A percentile compares a stretch with the other conserved stretches of the same genome.
Conservation (phyloP, 2,888 invertebrate genomes). For the Trileptium ribeirensis region DNA sequence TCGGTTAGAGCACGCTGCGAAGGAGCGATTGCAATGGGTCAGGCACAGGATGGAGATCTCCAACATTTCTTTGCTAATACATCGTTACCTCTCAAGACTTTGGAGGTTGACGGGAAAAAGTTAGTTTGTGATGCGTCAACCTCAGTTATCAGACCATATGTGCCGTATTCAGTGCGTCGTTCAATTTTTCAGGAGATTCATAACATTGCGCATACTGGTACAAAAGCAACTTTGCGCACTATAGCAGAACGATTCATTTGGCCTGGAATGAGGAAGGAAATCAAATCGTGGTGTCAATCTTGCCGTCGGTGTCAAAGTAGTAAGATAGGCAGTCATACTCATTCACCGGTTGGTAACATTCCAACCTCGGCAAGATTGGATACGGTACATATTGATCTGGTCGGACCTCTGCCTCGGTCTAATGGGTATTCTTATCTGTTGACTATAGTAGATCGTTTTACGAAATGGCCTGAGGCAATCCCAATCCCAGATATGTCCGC, state of each 20-base stretch:
- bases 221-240: too few relatives aligned
- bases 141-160: too few relatives aligned
- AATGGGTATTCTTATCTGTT: background rate
- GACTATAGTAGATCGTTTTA: background rate
- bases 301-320: background rate
- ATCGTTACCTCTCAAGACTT: background rate
- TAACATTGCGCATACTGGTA: too few relatives aligned
- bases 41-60: background rate
- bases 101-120: too few relatives aligned
- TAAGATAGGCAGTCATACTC: background rate
- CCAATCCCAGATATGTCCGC: too few relatives aligned
- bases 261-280: too few relatives aligned
- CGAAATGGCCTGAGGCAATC: too few relatives aligned
- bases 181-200: too few relatives aligned
- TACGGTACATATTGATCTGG: background rate
- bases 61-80: background rate
- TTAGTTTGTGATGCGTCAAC: too few relatives aligned
- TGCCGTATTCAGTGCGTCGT: too few relatives aligned
- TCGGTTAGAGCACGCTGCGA: background rate
- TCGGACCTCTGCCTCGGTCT: background rate
- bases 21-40: background rate
- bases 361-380: background rate
- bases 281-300: background rate
- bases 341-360: background rate
- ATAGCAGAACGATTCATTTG: too few relatives aligned